A percentile compares a stretch with the other conserved stretches of the same genome.
phyloP scores from a whole-genome alignment of 2,888 invertebrate species.

The Ypsolopha scabrella region DNA sequence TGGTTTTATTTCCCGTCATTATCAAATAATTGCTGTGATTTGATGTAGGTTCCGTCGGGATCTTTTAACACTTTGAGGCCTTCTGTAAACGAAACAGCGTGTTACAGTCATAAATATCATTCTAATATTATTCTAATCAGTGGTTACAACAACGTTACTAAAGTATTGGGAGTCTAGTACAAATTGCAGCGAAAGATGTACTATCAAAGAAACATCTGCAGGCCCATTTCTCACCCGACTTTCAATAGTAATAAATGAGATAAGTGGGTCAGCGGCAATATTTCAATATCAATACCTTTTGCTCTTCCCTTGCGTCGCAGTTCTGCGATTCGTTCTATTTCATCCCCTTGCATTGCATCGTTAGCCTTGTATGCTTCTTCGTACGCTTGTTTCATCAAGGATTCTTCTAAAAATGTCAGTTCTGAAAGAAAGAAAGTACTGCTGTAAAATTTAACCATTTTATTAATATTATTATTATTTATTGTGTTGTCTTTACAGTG shows the following conservation, averaged over 20 bases:
- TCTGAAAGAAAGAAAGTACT: slow-evolving; percentile 26
- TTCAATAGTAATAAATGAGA: no score
- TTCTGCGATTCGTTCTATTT: slow-evolving; percentile 53
- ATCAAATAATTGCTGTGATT: slow-evolving; percentile 48
- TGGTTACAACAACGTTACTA: no score
- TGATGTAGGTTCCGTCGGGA: slow-evolving; percentile 24
- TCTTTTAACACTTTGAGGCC: slow-evolving; percentile 52
- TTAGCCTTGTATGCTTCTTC: slow-evolving; percentile 46
- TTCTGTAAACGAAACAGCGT: slow-evolving; percentile 34
- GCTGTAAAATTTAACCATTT: background rate
- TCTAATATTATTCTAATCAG: no score
- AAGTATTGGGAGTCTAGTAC: no score
- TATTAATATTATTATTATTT: background rate
- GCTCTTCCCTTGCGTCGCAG: slow-evolving; percentile 50
- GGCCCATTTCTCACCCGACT: no score
- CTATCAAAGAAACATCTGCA: no score
- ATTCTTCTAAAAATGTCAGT: slow-evolving; percentile 69
- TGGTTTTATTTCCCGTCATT: slow-evolving; percentile 24
- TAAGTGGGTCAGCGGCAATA: no score
- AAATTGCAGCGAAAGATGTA: background rate
- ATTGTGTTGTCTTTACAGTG: no score
- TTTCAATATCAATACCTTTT: slow-evolving; percentile 33
- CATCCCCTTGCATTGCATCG: slow-evolving; percentile 35
- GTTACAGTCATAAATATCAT: no score
- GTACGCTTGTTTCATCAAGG: slow-evolving; percentile 68